phyloP scores from a whole-genome alignment of 2,888 invertebrate species.

The Hirtodrosophila trivittata region DNA sequence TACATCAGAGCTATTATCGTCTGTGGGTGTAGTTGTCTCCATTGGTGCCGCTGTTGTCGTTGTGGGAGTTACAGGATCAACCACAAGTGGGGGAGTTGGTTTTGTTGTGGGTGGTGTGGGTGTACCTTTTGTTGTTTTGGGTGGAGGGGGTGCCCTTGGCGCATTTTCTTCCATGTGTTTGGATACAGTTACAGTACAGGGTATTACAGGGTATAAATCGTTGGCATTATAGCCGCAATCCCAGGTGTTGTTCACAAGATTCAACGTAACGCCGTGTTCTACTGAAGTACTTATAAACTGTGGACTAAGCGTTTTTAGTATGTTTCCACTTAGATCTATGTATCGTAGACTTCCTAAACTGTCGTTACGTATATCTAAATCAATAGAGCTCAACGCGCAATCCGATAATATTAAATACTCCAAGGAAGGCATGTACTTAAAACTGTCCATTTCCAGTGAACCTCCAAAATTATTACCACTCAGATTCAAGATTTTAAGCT shows the following conservation, averaged over 20 bases:
- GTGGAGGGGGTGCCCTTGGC: too few relatives aligned
- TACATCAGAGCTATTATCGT: too few relatives aligned
- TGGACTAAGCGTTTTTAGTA: conserved; percentile 33
- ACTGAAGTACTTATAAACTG: conserved; percentile 33
- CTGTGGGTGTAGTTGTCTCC: background rate
- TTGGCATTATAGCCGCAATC: conserved; percentile 27
- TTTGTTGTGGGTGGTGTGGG: background rate
- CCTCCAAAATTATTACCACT: conserved; percentile 59
- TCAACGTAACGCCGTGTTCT: conserved; percentile 13
- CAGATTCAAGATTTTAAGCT: conserved; percentile 52
- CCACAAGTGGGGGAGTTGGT: background rate
- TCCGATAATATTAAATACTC: conserved; percentile 46
- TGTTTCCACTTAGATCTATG: conserved; percentile 61
- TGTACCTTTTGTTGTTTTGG: background rate
- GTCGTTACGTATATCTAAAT: conserved; percentile 20
- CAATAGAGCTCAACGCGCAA: conserved; percentile 43
- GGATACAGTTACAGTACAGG: background rate
- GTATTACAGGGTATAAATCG: background rate
- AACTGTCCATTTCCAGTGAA: conserved; percentile 35
- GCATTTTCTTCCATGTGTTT: too few relatives aligned
- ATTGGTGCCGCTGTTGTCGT: background rate
- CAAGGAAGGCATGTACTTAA: conserved; percentile 49
- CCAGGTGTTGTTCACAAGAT: conserved; percentile 55
- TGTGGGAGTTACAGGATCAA: too few relatives aligned
- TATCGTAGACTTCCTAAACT: conserved; percentile 16